These are phyloP conservation scores for Labeo calbasu DNA, from an alignment of 2,797 vertebrate genomes.

Conservation along the genomic window DNA sequence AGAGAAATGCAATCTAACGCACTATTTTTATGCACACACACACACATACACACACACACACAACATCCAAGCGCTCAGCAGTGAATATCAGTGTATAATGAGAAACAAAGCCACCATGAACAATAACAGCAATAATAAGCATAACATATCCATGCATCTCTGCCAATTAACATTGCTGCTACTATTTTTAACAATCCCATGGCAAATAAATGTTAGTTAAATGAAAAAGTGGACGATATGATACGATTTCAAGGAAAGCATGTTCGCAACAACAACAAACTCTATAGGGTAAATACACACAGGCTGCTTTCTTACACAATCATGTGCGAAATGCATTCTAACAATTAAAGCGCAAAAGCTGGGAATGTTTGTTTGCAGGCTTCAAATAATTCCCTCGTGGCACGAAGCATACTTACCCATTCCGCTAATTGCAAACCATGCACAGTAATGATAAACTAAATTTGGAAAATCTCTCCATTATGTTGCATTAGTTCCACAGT, in stretches of 20 bases:
- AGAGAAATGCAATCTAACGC: constrained; percentile 8
- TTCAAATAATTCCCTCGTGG: constrained; percentile 14
- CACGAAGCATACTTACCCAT: background rate
- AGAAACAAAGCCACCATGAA: constrained; percentile 25
- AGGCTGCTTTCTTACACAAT: background rate
- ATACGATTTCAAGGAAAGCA: background rate
- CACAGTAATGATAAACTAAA: constrained; percentile 34
- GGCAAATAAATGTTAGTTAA: background rate
- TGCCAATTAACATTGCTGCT: background rate
- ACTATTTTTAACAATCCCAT: background rate
- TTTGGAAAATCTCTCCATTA: constrained; percentile 36
- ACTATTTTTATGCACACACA: background rate
- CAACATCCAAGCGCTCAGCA: background rate
- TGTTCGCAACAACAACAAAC: background rate
- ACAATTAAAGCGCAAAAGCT: constrained; percentile 34
- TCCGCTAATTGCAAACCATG: constrained; percentile 13
- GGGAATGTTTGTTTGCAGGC: constrained; percentile 17
- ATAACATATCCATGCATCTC: background rate
- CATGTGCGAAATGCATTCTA: background rate
- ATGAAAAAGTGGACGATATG: background rate
- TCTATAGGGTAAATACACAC: background rate
- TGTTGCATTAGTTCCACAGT: constrained; percentile 29
- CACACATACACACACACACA: constrained; percentile 13
- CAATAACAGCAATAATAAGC: constrained; percentile 5
- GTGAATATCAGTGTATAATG: background rate